These are phyloP conservation scores for Boloria selene DNA, from an alignment of 2,888 invertebrate species.

Conservation along the genomic window DNA sequence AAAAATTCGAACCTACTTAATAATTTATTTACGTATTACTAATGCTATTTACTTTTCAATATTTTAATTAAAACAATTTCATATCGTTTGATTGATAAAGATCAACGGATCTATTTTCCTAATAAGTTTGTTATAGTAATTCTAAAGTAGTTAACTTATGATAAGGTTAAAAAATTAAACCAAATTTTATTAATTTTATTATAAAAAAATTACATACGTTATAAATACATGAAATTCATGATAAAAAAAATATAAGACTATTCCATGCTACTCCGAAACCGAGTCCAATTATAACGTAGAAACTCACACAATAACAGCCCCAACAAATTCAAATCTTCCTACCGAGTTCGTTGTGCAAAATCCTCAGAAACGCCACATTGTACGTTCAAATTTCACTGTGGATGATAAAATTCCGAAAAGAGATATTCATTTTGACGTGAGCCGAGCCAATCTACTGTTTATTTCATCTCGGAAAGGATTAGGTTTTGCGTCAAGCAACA, in stretches of 20 bases:
- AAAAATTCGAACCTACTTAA: no score
- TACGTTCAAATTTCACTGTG: conserved; percentile 8
- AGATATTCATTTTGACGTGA: conserved; percentile 44
- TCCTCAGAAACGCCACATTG: conserved; percentile 3
- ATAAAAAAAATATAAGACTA: background rate
- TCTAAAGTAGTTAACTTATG: no score
- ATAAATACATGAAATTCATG: no score
- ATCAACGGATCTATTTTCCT: no score
- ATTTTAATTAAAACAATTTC: no score
- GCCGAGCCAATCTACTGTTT: conserved; percentile 66
- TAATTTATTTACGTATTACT: no score
- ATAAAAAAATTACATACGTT: no score
- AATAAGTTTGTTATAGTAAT: no score
- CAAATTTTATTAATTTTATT: no score
- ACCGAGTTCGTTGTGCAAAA: background rate
- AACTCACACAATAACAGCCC: background rate
- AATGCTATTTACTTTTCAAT: no score
- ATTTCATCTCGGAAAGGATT: conserved; percentile 74
- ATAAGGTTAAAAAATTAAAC: no score
- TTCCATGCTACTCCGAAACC: background rate
- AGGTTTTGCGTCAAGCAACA: conserved; percentile 70
- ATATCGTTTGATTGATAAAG: no score
- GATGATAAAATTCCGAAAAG: conserved; percentile 20
- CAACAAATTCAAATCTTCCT: background rate
- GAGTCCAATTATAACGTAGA: background rate